Conservation (phyloP, 2,797 vertebrate genomes). For the Microctenopoma lineatum region DNA sequence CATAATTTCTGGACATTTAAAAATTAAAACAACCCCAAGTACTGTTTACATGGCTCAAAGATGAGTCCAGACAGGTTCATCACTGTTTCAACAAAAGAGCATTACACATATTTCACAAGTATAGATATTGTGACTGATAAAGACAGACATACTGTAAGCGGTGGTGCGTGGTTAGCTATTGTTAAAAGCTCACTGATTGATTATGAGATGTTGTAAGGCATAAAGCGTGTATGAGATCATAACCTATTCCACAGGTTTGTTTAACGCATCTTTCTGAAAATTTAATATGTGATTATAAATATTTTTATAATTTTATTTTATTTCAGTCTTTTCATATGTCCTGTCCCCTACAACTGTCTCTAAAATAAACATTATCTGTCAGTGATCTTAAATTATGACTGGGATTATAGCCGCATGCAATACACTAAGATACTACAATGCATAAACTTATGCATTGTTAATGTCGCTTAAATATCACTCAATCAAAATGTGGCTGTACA, state of each 20-base stretch:
- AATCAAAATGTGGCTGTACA: slow-evolving; percentile 11
- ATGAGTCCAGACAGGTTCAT: slow-evolving; percentile 81
- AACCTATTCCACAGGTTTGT: slow-evolving; percentile 6
- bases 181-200: slow-evolving; percentile 73
- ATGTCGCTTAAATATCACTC: background rate
- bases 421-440: background rate
- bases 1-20: background rate
- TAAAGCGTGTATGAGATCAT: slow-evolving; percentile 3
- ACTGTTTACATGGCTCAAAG: slow-evolving; percentile 64
- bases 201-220: slow-evolving; percentile 9
- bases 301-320: background rate
- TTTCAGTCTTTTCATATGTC: slow-evolving; percentile 8
- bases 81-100: slow-evolving; percentile 79
- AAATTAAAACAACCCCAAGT: slow-evolving; percentile 29
- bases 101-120: slow-evolving; percentile 70
- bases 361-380: background rate
- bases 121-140: slow-evolving; percentile 71
- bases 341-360: slow-evolving; percentile 1
- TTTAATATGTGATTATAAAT: background rate
- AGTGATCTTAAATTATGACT: slow-evolving; percentile 9
- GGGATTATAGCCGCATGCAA: background rate
- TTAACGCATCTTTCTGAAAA: background rate
- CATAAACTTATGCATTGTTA: background rate
- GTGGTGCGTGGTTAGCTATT: slow-evolving; percentile 79
- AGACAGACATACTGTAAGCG: slow-evolving; percentile 76